Percentiles rank a stretch among this genome's conserved stretches.
These are phyloP conservation scores for Rhopalosiphum nymphaeae DNA, from an alignment of 2,888 invertebrate genomes.

Conservation along the genomic window DNA sequence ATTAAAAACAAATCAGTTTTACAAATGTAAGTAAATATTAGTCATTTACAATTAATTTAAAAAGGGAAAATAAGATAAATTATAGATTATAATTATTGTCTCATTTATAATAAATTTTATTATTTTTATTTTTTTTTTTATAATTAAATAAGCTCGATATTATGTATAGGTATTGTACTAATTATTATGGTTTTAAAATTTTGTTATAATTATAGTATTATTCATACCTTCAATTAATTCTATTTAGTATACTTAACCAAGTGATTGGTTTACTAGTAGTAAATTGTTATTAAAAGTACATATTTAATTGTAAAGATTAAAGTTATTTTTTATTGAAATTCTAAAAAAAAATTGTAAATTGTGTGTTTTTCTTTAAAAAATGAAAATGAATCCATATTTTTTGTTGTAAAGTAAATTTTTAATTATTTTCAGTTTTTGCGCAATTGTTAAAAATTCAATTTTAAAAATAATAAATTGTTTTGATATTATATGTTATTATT, in stretches of 20 bases:
- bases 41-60: not conserved
- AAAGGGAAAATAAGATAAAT: not conserved
- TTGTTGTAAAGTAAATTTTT: not conserved
- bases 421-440: not conserved
- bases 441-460: not conserved
- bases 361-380: not conserved
- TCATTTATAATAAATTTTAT: not conserved
- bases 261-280: not conserved
- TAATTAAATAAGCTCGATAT: not conserved
- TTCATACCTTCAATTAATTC: not conserved
- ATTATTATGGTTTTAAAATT: not conserved
- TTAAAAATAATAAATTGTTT: constrained; percentile 16
- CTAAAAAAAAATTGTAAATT: not conserved
- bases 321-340: constrained; percentile 1
- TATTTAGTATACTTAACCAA: not conserved
- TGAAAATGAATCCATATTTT: not conserved
- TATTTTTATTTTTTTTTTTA: not conserved
- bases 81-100: not conserved
- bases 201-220: not conserved
- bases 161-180: not conserved
- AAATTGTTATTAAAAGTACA: not conserved
- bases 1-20: not conserved
- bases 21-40: too few relatives aligned
- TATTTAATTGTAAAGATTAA: not conserved
- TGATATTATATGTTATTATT: not conserved